Evolutionary conservation across 2,113 vertebrate genomes (phyloP).

Genomic region (Cromileptes altivelis): DNA sequence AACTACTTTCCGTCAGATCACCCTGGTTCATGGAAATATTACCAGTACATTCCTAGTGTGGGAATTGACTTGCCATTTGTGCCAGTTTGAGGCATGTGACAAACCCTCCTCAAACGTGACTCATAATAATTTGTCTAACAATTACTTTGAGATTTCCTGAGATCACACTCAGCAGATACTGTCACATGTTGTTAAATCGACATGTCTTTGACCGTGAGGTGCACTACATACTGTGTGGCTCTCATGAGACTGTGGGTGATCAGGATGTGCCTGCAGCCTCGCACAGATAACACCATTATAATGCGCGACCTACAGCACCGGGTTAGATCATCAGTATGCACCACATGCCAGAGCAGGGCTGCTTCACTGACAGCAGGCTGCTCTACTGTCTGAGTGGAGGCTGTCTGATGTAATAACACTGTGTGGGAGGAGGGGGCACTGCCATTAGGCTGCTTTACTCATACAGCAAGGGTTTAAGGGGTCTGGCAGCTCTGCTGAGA

Average conservation of each 20-base stretch:
- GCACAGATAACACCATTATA: slow-evolving; percentile 56
- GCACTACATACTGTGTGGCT: slow-evolving; percentile 8
- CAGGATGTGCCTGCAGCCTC: slow-evolving; percentile 48
- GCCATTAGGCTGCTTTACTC: slow-evolving; percentile 44
- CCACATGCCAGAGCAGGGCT: slow-evolving; percentile 57
- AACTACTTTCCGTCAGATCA: background rate
- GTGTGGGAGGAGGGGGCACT: slow-evolving; percentile 33
- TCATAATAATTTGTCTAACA: slow-evolving; percentile 13
- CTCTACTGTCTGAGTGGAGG: slow-evolving; percentile 59
- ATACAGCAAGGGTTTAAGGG: slow-evolving; percentile 9
- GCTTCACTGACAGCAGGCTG: slow-evolving; percentile 51
- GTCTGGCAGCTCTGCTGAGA: slow-evolving; percentile 46
- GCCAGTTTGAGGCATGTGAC: slow-evolving; percentile 3
- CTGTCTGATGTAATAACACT: slow-evolving; percentile 60
- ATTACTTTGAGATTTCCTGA: slow-evolving; percentile 23
- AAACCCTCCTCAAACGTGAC: slow-evolving; percentile 11
- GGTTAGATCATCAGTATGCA: slow-evolving; percentile 76
- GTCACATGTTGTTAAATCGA: slow-evolving; percentile 20
- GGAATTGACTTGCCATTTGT: background rate
- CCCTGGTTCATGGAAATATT: background rate
- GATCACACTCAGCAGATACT: background rate
- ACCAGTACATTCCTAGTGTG: background rate
- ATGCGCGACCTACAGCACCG: slow-evolving; percentile 46
- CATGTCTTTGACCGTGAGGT: slow-evolving; percentile 16
- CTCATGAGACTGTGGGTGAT: slow-evolving; percentile 31